A percentile compares a stretch with the other conserved stretches of the same genome.
phyloP scores from a whole-genome alignment of 2,888 invertebrate genomes.

The Nysson spinosus region DNA sequence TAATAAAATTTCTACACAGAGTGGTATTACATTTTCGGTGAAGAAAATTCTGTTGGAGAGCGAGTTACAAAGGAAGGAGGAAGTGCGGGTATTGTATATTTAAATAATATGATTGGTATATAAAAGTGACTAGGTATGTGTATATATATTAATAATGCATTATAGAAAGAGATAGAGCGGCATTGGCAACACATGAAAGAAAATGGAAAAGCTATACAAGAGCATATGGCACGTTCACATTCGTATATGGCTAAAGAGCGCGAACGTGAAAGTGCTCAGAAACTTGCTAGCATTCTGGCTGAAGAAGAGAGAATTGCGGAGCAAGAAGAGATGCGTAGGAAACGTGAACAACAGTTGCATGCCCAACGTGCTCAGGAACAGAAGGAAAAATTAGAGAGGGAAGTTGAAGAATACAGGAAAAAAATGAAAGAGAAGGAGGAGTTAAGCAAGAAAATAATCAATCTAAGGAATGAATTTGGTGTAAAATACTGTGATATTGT shows the following conservation, averaged over 20 bases:
- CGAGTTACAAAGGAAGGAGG: constrained; percentile 68
- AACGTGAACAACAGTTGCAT: constrained; percentile 71
- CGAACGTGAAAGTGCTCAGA: constrained; percentile 67
- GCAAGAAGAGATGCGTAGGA: constrained; percentile 78
- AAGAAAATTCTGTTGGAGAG: constrained; percentile 72
- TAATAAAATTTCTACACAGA: constrained; percentile 66
- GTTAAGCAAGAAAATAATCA: constrained; percentile 76
- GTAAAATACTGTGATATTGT: constrained; percentile 62
- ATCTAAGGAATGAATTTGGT: constrained; percentile 53
- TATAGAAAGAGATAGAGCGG: constrained; percentile 71
- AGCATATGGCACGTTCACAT: constrained; percentile 66
- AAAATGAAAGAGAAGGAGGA: constrained; percentile 78
- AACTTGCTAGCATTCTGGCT: constrained; percentile 79
- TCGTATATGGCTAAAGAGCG: constrained; percentile 60
- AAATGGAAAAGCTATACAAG: constrained; percentile 69
- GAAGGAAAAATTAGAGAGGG: too few species aligned
- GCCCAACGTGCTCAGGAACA: too few species aligned
- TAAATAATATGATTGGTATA: not conserved
- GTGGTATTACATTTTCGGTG: constrained; percentile 65
- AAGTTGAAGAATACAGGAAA: constrained; percentile 71
- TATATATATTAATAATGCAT: not conserved
- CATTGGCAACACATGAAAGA: constrained; percentile 72
- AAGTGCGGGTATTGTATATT: constrained; percentile 62
- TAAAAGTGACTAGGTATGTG: not conserved
- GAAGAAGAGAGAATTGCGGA: constrained; percentile 79